These are phyloP conservation scores for Watsonalla binaria DNA, from an alignment of 2,888 invertebrate genomes.

Conservation along the genomic window DNA sequence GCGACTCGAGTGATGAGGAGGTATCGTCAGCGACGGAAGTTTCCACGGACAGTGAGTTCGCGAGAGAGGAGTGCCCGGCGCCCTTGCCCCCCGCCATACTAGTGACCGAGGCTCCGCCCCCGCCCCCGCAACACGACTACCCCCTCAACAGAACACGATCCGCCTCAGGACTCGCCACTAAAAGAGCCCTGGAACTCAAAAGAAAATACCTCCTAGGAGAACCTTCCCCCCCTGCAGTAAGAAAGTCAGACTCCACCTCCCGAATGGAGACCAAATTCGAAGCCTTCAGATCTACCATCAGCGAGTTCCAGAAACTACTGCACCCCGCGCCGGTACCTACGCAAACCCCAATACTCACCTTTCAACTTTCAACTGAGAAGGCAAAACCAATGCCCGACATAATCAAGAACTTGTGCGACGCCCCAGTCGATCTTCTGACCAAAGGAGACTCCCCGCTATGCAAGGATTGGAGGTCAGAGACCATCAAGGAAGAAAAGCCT, in stretches of 20 bases:
- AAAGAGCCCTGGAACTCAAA: slow-evolving; percentile 91
- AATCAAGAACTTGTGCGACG: slow-evolving; percentile 69
- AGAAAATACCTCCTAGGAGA: slow-evolving; percentile 90
- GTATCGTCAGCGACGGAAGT: slow-evolving; percentile 94
- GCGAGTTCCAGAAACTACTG: slow-evolving; percentile 91
- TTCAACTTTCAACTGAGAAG: slow-evolving; percentile 56
- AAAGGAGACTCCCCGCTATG: slow-evolving; percentile 51
- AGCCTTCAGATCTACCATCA: slow-evolving; percentile 90
- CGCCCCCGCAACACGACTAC: slow-evolving; percentile 81
- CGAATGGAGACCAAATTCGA: slow-evolving; percentile 91
- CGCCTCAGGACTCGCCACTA: slow-evolving; percentile 92
- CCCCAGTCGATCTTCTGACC: slow-evolving; percentile 60
- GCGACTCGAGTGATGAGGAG: slow-evolving; percentile 84
- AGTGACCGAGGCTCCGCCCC: slow-evolving; percentile 87
- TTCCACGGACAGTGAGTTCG: slow-evolving; percentile 95
- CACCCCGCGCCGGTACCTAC: slow-evolving; percentile 83
- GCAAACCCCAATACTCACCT: slow-evolving; percentile 41
- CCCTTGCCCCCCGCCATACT: slow-evolving; percentile 87
- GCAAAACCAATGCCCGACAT: slow-evolving; percentile 80
- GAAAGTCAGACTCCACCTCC: slow-evolving; percentile 90
- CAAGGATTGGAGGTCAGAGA: slow-evolving; percentile 68
- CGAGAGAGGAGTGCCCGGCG: slow-evolving; percentile 86
- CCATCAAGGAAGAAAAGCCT: slow-evolving; percentile 58
- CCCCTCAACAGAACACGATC: slow-evolving; percentile 89
- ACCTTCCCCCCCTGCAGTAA: slow-evolving; percentile 82